phyloP scores from a whole-genome alignment of 2,797 vertebrate genomes.

The Ambastaia sidthimunki region DNA sequence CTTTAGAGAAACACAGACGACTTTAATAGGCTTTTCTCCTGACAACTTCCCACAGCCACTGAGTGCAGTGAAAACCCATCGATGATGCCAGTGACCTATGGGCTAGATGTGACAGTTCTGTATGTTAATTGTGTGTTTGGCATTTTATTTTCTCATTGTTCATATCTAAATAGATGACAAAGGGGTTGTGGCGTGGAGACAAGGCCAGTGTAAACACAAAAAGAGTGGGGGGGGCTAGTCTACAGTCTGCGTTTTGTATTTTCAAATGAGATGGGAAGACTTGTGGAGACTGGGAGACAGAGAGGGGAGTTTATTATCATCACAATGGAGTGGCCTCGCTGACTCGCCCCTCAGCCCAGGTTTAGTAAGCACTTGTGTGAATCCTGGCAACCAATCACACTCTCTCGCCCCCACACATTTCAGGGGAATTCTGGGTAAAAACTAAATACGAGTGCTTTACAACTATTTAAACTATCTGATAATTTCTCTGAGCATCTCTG shows the following conservation, averaged over 20 bases:
- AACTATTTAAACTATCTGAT: too few species aligned
- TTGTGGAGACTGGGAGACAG: background rate
- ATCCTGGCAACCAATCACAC: slow-evolving; percentile 71
- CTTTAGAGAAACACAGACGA: background rate
- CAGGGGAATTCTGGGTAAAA: slow-evolving; percentile 16
- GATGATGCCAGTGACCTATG: background rate
- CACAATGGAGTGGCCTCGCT: slow-evolving; percentile 64
- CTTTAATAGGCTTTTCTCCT: background rate
- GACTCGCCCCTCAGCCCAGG: slow-evolving; percentile 49
- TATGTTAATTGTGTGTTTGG: slow-evolving; percentile 41
- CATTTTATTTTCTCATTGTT: slow-evolving; percentile 54
- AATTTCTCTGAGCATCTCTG: background rate
- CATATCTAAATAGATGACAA: slow-evolving; percentile 47
- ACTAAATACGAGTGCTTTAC: background rate
- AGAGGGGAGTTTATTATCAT: slow-evolving; percentile 66
- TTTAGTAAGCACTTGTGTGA: slow-evolving; percentile 58
- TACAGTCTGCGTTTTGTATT: slow-evolving; percentile 39
- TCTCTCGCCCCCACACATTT: slow-evolving; percentile 36
- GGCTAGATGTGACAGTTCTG: slow-evolving; percentile 19
- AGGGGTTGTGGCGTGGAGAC: slow-evolving; percentile 31
- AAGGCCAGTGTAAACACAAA: slow-evolving; percentile 44
- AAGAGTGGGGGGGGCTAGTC: background rate
- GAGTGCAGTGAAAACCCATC: slow-evolving; percentile 15
- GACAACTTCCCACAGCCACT: slow-evolving; percentile 6
- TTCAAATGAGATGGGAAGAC: slow-evolving; percentile 31